Evolutionary conservation across 2,797 vertebrate genomes (phyloP).

Genomic region (Acipenser oxyrinchus): DNA sequence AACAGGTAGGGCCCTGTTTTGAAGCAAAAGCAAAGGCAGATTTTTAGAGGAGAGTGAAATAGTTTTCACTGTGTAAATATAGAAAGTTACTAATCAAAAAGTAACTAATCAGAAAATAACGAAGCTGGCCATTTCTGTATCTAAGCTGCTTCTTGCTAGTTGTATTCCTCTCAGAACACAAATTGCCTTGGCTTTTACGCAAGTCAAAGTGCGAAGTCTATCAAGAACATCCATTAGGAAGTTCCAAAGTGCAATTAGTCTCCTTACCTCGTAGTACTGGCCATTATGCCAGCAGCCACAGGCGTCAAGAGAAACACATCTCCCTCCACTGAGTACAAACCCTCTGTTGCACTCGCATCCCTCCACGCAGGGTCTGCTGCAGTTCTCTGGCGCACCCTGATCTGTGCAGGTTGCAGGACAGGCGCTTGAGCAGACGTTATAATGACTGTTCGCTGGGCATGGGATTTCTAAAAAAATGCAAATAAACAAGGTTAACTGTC

Average conservation of each 20-base stretch:
- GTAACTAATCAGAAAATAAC: no score
- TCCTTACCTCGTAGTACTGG: conserved; percentile 52
- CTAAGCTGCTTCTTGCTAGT: not conserved
- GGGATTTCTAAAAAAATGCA: conserved; percentile 42
- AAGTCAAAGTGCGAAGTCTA: no score
- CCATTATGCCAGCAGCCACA: conserved; percentile 71
- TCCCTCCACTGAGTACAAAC: conserved; percentile 56
- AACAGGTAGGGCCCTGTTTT: conserved; percentile 5
- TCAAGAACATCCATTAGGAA: no score
- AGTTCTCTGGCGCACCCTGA: conserved; percentile 31
- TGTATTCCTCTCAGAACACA: not conserved
- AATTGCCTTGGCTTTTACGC: no score
- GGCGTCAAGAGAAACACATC: conserved; percentile 53
- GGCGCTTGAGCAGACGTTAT: conserved; percentile 56
- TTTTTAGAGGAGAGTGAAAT: not conserved
- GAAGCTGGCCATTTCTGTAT: no score
- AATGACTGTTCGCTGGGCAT: conserved; percentile 68
- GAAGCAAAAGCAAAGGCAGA: not conserved
- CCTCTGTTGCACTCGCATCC: conserved; percentile 68
- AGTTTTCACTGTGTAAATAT: no score
- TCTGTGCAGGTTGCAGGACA: conserved; percentile 62
- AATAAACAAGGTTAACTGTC: not conserved
- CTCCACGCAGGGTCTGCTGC: conserved; percentile 57
- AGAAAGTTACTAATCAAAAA: no score
- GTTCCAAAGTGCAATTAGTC: not conserved